Evolutionary conservation across 2,888 invertebrate species (phyloP), one percentile per base, ranked within the genome.

Genomic region (Aricia artaxerxes): DNA sequence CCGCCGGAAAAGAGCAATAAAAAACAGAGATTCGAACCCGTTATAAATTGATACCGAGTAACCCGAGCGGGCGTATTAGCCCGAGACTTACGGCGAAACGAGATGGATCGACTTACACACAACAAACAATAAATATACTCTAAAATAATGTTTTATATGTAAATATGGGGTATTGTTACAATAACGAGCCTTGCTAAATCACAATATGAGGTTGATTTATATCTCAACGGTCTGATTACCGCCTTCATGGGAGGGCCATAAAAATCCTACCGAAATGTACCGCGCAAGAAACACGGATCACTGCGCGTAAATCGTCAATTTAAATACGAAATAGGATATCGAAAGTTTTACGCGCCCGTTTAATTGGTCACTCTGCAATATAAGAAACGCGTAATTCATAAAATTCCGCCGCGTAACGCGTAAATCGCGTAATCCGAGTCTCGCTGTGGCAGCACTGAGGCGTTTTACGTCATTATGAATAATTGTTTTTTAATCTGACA

Each of bases 101-200:
- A 85, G 85, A 85, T 87, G 85, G 88, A 88, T 89, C 88, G 88
- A 86, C 87, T 91, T 90, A 90, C 69, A 69, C 35, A 69, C 90
- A 85, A 83, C 86, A 86, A 86, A 88, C 90, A 85, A 89, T 89
- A 88, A 89, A 90, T 92, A 92, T 90, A 89, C 86, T 88, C 89
- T 87, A 90, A 92, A 91, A 93, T 91, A 92, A 89, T 89, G 88
- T 89, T 94, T 93, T 92, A 93, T 94, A 94, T 94, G 94, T 95
- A 95, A 95, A 93, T 95, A 95, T 84, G 88, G 90, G 87, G 92
- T 92, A 95, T 95, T 93, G 95, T 95, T 95, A 94, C 94, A 92
- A 94, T 95, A 95, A 95, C 95, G 94, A 95, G 92, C 95, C 95
- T 95, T 95, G 95, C 95, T 93, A 93, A 95, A 95, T 94, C 93